These are phyloP conservation scores for Paguma larvata DNA, from an alignment of 2,797 vertebrate genomes.

Conservation along the genomic window DNA sequence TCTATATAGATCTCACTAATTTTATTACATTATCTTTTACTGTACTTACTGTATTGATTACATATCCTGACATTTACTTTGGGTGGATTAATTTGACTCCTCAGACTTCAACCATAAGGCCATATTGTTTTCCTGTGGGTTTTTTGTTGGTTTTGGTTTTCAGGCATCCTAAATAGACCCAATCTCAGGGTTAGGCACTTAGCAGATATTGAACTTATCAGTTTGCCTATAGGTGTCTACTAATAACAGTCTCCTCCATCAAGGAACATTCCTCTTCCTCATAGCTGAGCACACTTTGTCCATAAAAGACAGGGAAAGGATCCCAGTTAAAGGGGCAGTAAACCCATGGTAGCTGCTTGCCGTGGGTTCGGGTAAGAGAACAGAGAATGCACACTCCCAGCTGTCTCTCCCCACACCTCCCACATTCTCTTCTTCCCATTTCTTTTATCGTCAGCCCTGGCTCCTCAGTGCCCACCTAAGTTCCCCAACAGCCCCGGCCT, in stretches of 20 bases:
- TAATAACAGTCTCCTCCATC: background rate
- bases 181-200: slow-evolving; percentile 15
- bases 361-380: background rate
- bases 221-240: slow-evolving; percentile 35
- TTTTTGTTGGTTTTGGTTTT: background rate
- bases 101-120: slow-evolving; percentile 14
- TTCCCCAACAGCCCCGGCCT: background rate
- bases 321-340: background rate
- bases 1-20: background rate
- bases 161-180: background rate
- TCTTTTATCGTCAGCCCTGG: background rate
- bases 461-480: background rate
- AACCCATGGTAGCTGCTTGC: background rate
- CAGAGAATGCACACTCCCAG: background rate
- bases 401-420: background rate
- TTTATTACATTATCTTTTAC: background rate
- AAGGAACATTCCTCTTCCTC: background rate
- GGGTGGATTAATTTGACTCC: slow-evolving; percentile 12
- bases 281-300: background rate
- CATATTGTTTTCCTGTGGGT: background rate
- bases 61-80: slow-evolving; percentile 17
- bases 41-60: background rate
- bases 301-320: slow-evolving; percentile 9
- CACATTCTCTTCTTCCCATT: background rate
- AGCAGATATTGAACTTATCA: background rate